Percentiles rank a stretch among this genome's conserved stretches.
Evolutionary conservation across 2,888 invertebrate species (phyloP).

Genomic region (Andrena chrysosceles): DNA sequence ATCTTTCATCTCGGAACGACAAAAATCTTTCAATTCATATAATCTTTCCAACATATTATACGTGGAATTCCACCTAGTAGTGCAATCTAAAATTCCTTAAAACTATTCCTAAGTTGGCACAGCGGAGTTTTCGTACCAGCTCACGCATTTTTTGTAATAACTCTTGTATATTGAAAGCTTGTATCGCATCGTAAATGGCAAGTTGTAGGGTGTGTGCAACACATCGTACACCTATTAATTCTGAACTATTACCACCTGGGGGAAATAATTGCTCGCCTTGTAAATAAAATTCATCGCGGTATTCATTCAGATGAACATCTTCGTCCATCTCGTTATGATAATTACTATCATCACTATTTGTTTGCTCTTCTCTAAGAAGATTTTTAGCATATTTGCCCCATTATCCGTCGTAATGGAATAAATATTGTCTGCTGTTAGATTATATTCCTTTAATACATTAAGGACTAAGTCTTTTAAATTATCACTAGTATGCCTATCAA

Average conservation of each 20-base stretch:
- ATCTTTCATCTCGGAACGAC: background rate
- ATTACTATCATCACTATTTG: background rate
- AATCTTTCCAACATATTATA: constrained; percentile 7
- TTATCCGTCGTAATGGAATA: constrained; percentile 1
- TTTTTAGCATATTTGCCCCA: background rate
- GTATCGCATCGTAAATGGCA: background rate
- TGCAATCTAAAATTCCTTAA: background rate
- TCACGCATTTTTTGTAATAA: background rate
- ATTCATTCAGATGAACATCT: too few relatives aligned
- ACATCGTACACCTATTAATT: too few relatives aligned
- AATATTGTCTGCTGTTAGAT: background rate
- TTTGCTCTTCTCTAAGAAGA: background rate
- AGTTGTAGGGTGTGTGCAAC: too few relatives aligned
- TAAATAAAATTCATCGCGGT: too few relatives aligned
- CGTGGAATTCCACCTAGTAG: background rate
- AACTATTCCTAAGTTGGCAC: background rate
- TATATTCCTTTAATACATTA: background rate
- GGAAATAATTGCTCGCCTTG: too few relatives aligned
- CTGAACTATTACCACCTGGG: background rate
- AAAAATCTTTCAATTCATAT: background rate
- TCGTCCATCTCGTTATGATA: too few relatives aligned
- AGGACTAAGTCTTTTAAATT: background rate
- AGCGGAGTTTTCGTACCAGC: background rate
- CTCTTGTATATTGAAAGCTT: background rate
- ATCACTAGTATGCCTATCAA: background rate